Conservation (phyloP, 2,888 invertebrate species). For the Liposcelis brunnea region DNA sequence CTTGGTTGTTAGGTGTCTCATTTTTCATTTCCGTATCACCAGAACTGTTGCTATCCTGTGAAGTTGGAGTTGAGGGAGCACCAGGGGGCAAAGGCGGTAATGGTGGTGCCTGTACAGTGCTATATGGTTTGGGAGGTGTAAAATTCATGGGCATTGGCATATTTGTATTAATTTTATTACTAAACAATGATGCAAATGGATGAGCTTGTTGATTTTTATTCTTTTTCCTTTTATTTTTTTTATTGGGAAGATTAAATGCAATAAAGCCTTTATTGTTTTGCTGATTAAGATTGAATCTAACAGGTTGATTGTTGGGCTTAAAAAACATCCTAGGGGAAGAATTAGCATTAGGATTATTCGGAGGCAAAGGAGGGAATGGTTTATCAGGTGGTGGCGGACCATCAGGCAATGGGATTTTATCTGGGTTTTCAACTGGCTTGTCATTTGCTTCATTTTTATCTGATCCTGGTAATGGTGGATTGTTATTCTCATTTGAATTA, state of each 20-base stretch:
- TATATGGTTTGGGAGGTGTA: neutral
- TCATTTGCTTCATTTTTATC: no score
- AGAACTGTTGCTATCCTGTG: neutral
- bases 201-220: neutral
- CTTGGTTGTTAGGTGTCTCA: no score
- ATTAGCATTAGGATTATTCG: neutral
- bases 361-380: neutral
- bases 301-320: neutral
- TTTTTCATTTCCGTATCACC: no score
- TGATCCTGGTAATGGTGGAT: no score
- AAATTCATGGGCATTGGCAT: neutral
- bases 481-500: neutral
- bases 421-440: neutral
- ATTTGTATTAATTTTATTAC: neutral
- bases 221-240: constrained; percentile 2
- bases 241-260: neutral
- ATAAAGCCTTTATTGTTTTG: neutral
- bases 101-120: neutral
- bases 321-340: no score
- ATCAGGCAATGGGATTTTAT: constrained; percentile 1
- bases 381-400: neutral
- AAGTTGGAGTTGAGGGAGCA: neutral
- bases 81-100: neutral
- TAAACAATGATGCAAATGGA: neutral
- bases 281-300: neutral